These are phyloP conservation scores for Tangara arthus DNA, from an alignment of 2,797 vertebrate genomes.

Conservation along the genomic window DNA sequence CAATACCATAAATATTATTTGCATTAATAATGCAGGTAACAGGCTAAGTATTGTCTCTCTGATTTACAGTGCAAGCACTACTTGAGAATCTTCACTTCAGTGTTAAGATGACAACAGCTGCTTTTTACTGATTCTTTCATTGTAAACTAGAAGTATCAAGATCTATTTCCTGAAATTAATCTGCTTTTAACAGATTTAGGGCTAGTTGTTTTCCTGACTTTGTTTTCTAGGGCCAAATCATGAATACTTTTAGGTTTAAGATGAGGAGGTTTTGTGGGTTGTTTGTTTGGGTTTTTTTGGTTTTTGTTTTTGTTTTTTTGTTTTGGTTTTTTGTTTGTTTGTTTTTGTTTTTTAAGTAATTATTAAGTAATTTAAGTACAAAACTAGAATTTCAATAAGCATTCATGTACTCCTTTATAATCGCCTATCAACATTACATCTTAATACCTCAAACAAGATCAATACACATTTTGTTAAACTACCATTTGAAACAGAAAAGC, in stretches of 20 bases:
- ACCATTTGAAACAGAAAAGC: background rate
- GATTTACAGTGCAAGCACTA: background rate
- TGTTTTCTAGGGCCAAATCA: background rate
- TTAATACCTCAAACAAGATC: background rate
- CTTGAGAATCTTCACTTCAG: background rate
- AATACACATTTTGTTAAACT: background rate
- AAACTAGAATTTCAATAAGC: background rate
- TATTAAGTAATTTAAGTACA: background rate
- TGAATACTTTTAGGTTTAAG: background rate
- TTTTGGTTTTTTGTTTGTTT: background rate
- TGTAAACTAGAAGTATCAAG: background rate
- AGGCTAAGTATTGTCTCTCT: background rate
- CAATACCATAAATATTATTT: background rate
- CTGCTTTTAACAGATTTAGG: background rate
- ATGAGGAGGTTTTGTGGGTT: background rate
- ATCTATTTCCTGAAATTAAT: background rate
- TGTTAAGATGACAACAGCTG: background rate
- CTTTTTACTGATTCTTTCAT: background rate
- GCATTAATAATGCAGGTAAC: background rate
- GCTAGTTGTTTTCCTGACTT: background rate
- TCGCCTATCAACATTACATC: background rate
- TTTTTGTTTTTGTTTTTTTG: too few relatives aligned
- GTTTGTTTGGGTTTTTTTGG: too few relatives aligned
- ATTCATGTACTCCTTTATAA: background rate
- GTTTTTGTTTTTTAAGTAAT: background rate